These are phyloP conservation scores for Xerus inauris DNA, from an alignment of 2,113 vertebrate species.

Conservation along the genomic window DNA sequence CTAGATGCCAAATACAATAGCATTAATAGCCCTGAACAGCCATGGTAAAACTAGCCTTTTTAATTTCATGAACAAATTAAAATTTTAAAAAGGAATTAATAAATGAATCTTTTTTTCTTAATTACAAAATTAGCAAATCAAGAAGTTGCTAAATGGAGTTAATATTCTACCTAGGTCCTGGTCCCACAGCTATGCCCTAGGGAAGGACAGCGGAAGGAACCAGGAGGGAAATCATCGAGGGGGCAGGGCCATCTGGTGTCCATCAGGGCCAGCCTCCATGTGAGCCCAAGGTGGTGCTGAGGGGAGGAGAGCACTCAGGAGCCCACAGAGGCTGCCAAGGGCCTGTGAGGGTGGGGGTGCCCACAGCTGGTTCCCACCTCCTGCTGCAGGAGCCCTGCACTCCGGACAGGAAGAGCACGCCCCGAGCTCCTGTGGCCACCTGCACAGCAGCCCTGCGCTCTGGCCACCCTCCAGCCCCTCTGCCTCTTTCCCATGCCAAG, in stretches of 20 bases:
- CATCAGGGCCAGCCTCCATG: too few relatives aligned
- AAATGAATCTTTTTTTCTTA: background rate
- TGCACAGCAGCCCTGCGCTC: background rate
- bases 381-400: too few relatives aligned
- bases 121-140: background rate
- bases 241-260: too few relatives aligned
- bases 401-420: too few relatives aligned
- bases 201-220: background rate
- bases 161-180: background rate
- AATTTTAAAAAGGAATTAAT: background rate
- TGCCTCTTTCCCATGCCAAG: background rate
- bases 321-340: too few relatives aligned
- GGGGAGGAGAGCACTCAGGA: too few relatives aligned
- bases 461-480: too few relatives aligned
- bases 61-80: background rate
- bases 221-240: too few relatives aligned
- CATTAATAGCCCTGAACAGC: background rate
- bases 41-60: too few relatives aligned
- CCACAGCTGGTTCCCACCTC: too few relatives aligned
- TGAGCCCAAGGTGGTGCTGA: accelerated
- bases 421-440: too few relatives aligned
- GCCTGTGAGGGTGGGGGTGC: too few relatives aligned
- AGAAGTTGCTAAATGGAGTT: background rate
- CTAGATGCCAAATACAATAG: accelerated
- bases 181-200: background rate